phyloP scores from a whole-genome alignment of 2,113 vertebrate species.

The Laterallus jamaicensis region DNA sequence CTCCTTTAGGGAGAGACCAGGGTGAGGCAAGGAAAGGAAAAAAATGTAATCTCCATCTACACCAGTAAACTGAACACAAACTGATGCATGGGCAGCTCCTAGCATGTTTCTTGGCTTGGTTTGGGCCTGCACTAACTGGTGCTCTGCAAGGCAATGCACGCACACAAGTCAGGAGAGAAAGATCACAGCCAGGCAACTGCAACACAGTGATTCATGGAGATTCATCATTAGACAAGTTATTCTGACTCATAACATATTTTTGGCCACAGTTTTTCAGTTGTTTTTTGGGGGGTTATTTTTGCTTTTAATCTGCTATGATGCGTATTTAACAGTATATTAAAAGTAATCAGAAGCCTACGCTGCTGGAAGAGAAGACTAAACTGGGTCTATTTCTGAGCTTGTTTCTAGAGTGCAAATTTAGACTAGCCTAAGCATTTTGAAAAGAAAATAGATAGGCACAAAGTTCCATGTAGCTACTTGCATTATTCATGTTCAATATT shows the following conservation, averaged over 20 bases:
- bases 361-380: background rate
- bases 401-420: background rate
- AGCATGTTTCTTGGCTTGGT: background rate
- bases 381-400: background rate
- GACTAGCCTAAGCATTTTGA: background rate
- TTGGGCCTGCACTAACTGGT: background rate
- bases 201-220: background rate
- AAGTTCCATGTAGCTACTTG: background rate
- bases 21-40: background rate
- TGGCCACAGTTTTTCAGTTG: background rate
- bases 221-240: background rate
- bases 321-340: background rate
- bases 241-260: background rate
- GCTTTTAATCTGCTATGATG: background rate
- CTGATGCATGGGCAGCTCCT: background rate
- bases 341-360: background rate
- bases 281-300: background rate
- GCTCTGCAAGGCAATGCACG: background rate
- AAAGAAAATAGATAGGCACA: background rate
- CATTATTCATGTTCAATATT: background rate
- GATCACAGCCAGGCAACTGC: background rate
- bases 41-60: background rate
- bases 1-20: background rate
- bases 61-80: background rate
- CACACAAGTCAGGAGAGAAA: background rate